phyloP scores from a whole-genome alignment of 2,797 vertebrate genomes.

The Pangasius djambal region DNA sequence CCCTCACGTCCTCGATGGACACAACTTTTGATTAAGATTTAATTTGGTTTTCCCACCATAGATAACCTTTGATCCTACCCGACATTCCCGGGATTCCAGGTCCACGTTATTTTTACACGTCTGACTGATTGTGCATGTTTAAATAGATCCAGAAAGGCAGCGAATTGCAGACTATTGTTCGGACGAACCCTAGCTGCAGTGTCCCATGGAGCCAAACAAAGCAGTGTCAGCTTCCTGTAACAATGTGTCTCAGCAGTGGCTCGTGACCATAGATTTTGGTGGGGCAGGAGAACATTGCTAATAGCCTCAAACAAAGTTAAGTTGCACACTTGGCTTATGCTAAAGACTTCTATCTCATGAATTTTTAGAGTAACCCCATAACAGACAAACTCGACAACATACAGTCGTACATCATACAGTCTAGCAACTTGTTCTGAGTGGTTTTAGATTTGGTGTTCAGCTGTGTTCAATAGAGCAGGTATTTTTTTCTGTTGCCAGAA shows the following conservation, averaged over 20 bases:
- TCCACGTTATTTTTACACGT: background rate
- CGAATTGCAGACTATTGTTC: constrained; percentile 23
- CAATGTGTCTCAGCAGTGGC: background rate
- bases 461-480: background rate
- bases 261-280: background rate
- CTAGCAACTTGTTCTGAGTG: background rate
- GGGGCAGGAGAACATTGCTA: background rate
- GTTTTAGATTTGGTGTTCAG: background rate
- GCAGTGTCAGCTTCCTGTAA: constrained; percentile 22
- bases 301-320: background rate
- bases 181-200: constrained; percentile 1
- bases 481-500: background rate
- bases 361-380: background rate
- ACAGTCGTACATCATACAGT: background rate
- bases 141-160: constrained; percentile 22
- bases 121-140: constrained; percentile 14
- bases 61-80: constrained; percentile 6
- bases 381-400: background rate
- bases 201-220: constrained; percentile 17
- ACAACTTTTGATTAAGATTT: background rate
- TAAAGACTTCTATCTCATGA: background rate
- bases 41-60: constrained; percentile 18
- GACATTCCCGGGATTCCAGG: constrained; percentile 20
- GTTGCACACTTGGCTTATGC: background rate
- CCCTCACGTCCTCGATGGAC: constrained; percentile 25